phyloP scores from a whole-genome alignment of 2,797 vertebrate species.

The Manis pentadactyla region DNA sequence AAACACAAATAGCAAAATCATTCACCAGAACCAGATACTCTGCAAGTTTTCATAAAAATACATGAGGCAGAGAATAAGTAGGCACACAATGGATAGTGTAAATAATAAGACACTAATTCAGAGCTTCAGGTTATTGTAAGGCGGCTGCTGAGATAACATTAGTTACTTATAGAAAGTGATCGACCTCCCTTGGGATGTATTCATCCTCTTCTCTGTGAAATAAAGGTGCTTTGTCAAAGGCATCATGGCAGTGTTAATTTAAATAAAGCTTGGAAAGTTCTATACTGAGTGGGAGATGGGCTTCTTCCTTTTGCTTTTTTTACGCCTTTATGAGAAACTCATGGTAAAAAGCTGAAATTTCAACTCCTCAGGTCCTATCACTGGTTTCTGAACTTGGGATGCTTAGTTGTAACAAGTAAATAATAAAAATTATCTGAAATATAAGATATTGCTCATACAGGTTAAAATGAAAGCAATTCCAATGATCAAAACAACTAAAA shows the following conservation, averaged over 20 bases:
- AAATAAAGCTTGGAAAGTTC: background rate
- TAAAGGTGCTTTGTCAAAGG: constrained; percentile 81
- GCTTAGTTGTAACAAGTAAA: background rate
- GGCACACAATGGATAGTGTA: background rate
- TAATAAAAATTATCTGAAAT: background rate
- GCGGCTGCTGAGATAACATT: background rate
- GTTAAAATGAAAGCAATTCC: background rate
- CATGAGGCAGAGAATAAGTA: constrained; percentile 69
- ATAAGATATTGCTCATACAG: background rate
- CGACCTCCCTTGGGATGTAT: constrained; percentile 82
- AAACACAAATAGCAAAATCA: constrained; percentile 58
- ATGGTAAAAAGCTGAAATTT: background rate
- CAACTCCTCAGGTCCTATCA: background rate
- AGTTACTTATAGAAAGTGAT: constrained; percentile 81
- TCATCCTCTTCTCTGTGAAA: constrained; percentile 82
- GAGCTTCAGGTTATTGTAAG: background rate
- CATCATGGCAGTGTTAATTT: background rate
- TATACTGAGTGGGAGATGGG: background rate
- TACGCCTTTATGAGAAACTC: background rate
- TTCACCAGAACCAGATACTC: constrained; percentile 41
- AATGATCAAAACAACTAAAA: background rate
- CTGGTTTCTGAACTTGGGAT: background rate
- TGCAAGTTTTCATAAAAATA: constrained; percentile 70
- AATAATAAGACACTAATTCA: background rate
- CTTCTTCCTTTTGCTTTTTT: background rate